Base-by-base conservation (phyloP, 2,797 vertebrate species). In the Malurus splendens region DNA sequence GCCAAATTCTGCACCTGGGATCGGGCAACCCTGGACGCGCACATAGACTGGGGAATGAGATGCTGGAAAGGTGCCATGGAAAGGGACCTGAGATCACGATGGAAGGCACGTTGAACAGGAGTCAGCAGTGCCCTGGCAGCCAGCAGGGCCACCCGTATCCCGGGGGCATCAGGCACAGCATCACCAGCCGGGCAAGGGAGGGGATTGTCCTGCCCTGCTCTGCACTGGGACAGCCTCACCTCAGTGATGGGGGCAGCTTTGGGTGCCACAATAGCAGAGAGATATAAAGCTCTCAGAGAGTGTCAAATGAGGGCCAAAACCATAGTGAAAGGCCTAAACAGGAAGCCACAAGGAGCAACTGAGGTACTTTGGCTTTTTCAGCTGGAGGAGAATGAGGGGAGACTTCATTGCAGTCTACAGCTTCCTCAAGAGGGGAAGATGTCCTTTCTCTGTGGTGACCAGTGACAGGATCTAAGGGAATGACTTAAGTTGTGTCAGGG, bases 111-210 rank as follows among this genome's bases (percentile, higher is more conserved):
- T 1, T 32, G 8, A 42, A 42, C 1, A 7, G 6, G 9, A 23
- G 9, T 5, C 51, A 56, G 32, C 19, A 51, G 32, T 28, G 51
- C 28, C 16, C 28, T 25, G 38, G 27, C 23, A 77, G 23, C 13
- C n/a, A 56, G 10, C 15, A 55, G 50, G 18, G 18, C 7, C 36
- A 50, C 2, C 4, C 0, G 0, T 42, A 50, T 6, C 42, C 36
- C 27, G 56, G 23, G 44, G 9, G 1, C 36, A 68, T 6, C 27
- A 70, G 50, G 15, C 1, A 55, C 27, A 42, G 56, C 56, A 62
- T 10, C 0, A 0, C 17, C 36, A 44, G 36, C n/a, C 0, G 0
- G 16, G 8, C 7, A 10, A 51, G 23, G 23, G 23, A 71, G 9
- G 23, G n/a, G 13, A 56, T 3, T 85, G 56, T 44, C 13, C 50